Percentiles rank a stretch among this genome's conserved stretches.
Conservation (phyloP, 2,113 vertebrate genomes). For the Acrocephalus kingi region DNA sequence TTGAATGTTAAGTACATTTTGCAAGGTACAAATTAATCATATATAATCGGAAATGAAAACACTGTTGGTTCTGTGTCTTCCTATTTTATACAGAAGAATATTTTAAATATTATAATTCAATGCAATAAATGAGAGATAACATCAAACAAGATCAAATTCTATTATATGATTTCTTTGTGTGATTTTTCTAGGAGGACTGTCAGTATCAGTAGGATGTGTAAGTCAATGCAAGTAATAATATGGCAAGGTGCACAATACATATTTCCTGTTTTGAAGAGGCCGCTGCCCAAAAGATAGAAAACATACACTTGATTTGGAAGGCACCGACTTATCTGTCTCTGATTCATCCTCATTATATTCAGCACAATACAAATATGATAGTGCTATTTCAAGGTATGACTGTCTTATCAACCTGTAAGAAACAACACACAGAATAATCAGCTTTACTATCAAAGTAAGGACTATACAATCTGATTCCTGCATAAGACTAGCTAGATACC, state of each 20-base stretch:
- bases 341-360: conserved; percentile 5
- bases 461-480: neutral
- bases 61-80: neutral
- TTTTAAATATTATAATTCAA: neutral
- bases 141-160: neutral
- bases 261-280: neutral
- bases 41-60: neutral
- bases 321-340: neutral
- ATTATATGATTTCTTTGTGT: neutral
- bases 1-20: neutral
- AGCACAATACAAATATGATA: conserved; percentile 70
- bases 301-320: conserved; percentile 33
- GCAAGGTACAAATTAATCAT: neutral
- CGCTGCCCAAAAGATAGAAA: neutral
- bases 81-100: neutral
- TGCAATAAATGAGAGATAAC: neutral
- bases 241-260: neutral
- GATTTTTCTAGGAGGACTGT: neutral
- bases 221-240: neutral
- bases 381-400: conserved; percentile 84
- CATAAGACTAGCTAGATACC: neutral
- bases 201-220: neutral
- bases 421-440: neutral
- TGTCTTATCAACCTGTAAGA: conserved; percentile 77
- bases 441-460: neutral